phyloP scores from a whole-genome alignment of 2,888 invertebrate genomes.

The Cremastinae sp. region DNA sequence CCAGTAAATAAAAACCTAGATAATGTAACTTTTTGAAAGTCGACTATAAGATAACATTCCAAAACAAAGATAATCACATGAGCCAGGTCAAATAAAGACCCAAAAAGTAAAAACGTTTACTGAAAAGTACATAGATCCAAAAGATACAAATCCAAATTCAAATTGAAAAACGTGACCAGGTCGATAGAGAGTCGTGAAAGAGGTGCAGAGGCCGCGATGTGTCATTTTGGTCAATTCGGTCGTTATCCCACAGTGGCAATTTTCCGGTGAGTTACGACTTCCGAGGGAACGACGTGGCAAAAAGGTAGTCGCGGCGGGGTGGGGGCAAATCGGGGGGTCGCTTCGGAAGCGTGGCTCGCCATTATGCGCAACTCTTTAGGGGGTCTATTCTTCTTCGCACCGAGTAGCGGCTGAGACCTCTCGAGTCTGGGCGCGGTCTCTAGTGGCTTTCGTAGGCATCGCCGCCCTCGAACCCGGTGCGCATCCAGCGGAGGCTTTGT shows the following conservation, averaged over 20 bases:
- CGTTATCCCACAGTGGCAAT: slow-evolving; percentile 19
- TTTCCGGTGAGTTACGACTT: slow-evolving; percentile 57
- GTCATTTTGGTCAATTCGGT: slow-evolving; percentile 21
- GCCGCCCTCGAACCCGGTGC: slow-evolving; percentile 7
- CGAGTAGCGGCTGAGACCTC: slow-evolving; percentile 69
- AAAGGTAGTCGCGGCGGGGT: background rate
- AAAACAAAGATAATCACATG: no score
- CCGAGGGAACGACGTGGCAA: slow-evolving; percentile 24
- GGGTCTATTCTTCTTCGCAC: slow-evolving; percentile 67
- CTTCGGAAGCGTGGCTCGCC: slow-evolving; percentile 57
- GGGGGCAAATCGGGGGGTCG: slow-evolving; percentile 24
- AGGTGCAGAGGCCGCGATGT: no score
- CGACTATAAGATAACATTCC: no score
- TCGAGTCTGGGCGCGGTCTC: slow-evolving; percentile 63
- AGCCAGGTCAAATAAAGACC: no score
- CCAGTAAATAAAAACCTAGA: no score
- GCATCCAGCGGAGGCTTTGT: slow-evolving; percentile 26
- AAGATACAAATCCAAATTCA: no score
- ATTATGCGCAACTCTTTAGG: slow-evolving; percentile 69
- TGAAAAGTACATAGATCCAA: no score
- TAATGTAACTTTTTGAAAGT: no score
- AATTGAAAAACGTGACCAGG: no score
- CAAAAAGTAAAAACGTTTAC: no score
- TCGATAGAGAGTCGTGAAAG: no score
- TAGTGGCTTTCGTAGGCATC: slow-evolving; percentile 62